Evolutionary conservation across 2,888 invertebrate species (phyloP).

Genomic region (Lasioglossum malachurum): DNA sequence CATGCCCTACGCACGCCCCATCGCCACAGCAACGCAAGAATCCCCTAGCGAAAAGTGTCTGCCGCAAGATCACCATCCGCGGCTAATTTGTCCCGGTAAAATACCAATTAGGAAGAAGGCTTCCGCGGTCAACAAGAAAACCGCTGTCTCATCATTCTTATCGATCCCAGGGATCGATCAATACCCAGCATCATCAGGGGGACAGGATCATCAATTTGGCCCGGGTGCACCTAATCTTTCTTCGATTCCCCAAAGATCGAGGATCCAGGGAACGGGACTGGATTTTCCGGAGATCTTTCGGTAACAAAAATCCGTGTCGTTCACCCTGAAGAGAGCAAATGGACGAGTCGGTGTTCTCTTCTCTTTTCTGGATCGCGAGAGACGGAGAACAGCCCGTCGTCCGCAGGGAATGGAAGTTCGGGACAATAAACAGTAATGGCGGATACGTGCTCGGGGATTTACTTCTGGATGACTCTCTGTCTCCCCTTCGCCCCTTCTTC

Average conservation of each 20-base stretch:
- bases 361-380: slow-evolving; percentile 61
- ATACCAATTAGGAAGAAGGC: slow-evolving; percentile 8
- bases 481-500: slow-evolving; percentile 9
- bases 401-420: slow-evolving; percentile 78
- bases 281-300: slow-evolving; percentile 17
- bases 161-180: background rate
- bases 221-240: background rate
- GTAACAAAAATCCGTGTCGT: slow-evolving; percentile 62
- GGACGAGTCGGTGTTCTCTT: slow-evolving; percentile 66
- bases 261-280: background rate
- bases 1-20: background rate
- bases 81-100: slow-evolving; percentile 10
- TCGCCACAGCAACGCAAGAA: background rate
- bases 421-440: slow-evolving; percentile 80
- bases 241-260: background rate
- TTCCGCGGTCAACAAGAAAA: background rate
- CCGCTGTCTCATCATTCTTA: slow-evolving; percentile 5
- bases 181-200: background rate
- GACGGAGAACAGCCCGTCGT: slow-evolving; percentile 55
- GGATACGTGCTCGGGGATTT: slow-evolving; percentile 77
- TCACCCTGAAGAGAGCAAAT: slow-evolving; percentile 64
- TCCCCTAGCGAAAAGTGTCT: background rate
- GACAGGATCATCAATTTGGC: background rate
- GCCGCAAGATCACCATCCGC: background rate
- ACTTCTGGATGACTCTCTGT: slow-evolving; percentile 73